phyloP scores from a whole-genome alignment of 2,113 vertebrate species.

The Labeo rohita region DNA sequence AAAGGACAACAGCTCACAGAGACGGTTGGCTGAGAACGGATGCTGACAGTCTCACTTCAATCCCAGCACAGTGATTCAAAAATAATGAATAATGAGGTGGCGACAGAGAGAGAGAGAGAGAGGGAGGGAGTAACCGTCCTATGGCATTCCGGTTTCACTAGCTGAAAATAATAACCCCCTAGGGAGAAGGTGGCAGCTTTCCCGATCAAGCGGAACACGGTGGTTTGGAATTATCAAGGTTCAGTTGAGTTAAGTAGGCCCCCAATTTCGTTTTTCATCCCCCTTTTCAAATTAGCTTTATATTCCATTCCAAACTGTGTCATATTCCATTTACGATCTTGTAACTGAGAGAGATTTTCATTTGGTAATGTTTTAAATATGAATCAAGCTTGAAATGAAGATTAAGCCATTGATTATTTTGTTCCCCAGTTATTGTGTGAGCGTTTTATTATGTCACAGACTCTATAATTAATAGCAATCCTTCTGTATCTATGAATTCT shows the following conservation, averaged over 20 bases:
- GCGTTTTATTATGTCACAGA: conserved; percentile 1
- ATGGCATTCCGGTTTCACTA: conserved; percentile 60
- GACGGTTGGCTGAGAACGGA: conserved; percentile 55
- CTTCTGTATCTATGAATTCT: conserved; percentile 18
- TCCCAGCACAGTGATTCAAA: conserved; percentile 62
- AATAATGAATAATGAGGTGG: conserved; percentile 62
- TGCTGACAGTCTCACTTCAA: conserved; percentile 64
- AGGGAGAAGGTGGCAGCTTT: conserved; percentile 65
- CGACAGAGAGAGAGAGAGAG: not conserved
- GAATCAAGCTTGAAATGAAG: conserved; percentile 20
- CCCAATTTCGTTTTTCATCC: conserved; percentile 31
- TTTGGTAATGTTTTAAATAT: not conserved
- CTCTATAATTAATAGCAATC: not conserved
- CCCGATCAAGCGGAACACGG: conserved; percentile 63
- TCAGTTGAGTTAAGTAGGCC: conserved; percentile 52
- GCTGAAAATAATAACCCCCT: conserved; percentile 62
- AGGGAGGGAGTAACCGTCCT: conserved; percentile 48
- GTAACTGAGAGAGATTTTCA: conserved; percentile 14
- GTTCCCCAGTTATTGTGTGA: conserved; percentile 23
- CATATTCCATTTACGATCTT: conserved; percentile 12
- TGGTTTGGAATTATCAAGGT: conserved; percentile 49
- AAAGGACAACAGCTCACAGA: conserved; percentile 39
- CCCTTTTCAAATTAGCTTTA: conserved; percentile 33
- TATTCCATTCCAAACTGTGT: conserved; percentile 21
- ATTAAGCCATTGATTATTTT: conserved; percentile 26